Conservation (phyloP, 2,797 vertebrate species). For the Menidia menidia region DNA sequence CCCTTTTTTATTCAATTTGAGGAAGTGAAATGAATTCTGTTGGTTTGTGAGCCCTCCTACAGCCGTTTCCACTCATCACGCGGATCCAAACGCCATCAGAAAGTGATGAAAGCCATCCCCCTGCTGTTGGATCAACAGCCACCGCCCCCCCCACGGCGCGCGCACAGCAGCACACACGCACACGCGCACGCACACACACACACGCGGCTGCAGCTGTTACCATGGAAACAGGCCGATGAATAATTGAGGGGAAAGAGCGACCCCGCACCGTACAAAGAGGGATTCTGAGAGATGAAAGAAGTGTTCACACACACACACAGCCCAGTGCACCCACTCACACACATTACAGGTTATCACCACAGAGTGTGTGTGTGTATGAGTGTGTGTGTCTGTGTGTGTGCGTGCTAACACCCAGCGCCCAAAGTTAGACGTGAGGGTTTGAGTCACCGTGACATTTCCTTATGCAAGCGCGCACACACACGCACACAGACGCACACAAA, state of each 20-base stretch:
- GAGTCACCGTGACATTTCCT: slow-evolving; percentile 59
- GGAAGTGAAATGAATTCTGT: too few species aligned
- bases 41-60: too few species aligned
- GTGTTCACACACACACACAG: slow-evolving; percentile 27
- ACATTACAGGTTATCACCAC: slow-evolving; percentile 43
- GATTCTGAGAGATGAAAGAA: slow-evolving; percentile 68
- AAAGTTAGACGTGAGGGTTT: slow-evolving; percentile 55
- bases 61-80: slow-evolving; percentile 15
- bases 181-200: slow-evolving; percentile 11
- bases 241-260: slow-evolving; percentile 71
- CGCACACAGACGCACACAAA: slow-evolving; percentile 10
- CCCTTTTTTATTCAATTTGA: too few species aligned
- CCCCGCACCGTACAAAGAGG: slow-evolving; percentile 64
- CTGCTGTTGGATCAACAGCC: slow-evolving; percentile 27
- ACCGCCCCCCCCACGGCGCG: background rate
- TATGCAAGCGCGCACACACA: slow-evolving; percentile 32
- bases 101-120: slow-evolving; percentile 27
- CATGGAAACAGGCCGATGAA: slow-evolving; percentile 78
- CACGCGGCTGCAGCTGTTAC: slow-evolving; percentile 65
- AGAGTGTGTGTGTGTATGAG: slow-evolving; percentile 24
- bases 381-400: slow-evolving; percentile 25
- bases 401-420: slow-evolving; percentile 14
- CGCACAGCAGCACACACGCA: too few species aligned
- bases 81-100: slow-evolving; percentile 28
- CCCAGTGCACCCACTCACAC: slow-evolving; percentile 9